Conservation (phyloP, 2,797 vertebrate genomes). For the Xenops minutus region DNA sequence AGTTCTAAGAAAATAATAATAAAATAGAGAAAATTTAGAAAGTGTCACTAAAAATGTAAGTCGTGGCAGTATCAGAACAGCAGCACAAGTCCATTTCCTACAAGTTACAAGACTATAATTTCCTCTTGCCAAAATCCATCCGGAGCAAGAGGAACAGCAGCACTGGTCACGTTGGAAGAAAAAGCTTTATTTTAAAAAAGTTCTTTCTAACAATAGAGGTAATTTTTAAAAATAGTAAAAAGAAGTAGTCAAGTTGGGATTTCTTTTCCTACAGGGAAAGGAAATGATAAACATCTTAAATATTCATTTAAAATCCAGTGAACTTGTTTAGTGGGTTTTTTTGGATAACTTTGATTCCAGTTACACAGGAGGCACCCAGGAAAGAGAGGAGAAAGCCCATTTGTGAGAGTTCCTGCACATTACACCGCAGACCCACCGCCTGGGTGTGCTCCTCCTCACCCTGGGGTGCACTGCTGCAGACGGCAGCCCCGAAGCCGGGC, state of each 20-base stretch:
- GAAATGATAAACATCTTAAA: constrained; percentile 25
- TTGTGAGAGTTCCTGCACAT: neutral
- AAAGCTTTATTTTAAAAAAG: constrained; percentile 60
- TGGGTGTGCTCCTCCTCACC: neutral
- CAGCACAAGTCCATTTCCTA: neutral
- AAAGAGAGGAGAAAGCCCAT: neutral
- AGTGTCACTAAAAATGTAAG: neutral
- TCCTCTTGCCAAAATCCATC: neutral
- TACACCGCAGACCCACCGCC: neutral
- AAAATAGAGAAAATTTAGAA: neutral
- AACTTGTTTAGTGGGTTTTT: neutral
- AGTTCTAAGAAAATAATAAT: neutral
- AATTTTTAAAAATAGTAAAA: constrained; percentile 41
- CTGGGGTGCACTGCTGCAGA: neutral
- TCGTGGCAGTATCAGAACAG: neutral
- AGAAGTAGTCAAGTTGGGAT: neutral
- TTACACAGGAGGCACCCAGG: neutral
- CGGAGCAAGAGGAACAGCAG: neutral
- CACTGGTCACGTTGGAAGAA: neutral
- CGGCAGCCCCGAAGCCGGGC: accelerated
- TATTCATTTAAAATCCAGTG: constrained; percentile 44
- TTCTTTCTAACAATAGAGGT: constrained; percentile 50
- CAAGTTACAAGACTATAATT: neutral
- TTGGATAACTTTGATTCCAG: neutral
- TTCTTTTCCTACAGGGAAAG: neutral